A percentile compares a stretch with the other conserved stretches of the same genome.
Evolutionary conservation across 2,797 vertebrate genomes (phyloP).

Genomic region (Ibycter americanus): DNA sequence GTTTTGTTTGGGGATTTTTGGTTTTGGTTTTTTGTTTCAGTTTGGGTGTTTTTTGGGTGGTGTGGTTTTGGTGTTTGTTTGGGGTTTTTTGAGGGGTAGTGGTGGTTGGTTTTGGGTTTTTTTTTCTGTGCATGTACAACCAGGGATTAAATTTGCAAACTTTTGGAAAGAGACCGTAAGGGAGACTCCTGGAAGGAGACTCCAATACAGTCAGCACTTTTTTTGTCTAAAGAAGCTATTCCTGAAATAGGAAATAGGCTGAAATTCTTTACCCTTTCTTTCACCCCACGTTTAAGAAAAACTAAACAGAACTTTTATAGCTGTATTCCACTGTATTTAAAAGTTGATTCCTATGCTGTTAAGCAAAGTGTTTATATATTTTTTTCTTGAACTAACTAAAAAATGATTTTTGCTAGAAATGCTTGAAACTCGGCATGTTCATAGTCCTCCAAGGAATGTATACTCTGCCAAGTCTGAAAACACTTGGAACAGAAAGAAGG

Average conservation of each 20-base stretch:
- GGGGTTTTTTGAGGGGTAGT: too few species aligned
- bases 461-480: slow-evolving; percentile 24
- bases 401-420: neutral
- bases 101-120: neutral
- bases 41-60: neutral
- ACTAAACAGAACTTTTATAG: neutral
- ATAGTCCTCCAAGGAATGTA: neutral
- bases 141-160: neutral
- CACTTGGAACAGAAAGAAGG: slow-evolving; percentile 11
- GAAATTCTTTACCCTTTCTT: neutral
- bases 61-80: neutral
- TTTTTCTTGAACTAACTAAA: neutral
- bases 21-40: neutral
- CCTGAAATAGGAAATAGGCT: neutral
- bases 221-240: neutral
- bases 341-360: neutral
- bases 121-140: neutral
- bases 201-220: neutral
- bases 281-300: neutral
- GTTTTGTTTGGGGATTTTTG: neutral
- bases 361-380: neutral
- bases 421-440: neutral
- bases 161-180: neutral
- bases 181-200: neutral
- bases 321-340: neutral